These are phyloP conservation scores for Drosophila pegasa DNA, from an alignment of 2,888 invertebrate genomes.

Conservation along the genomic window DNA sequence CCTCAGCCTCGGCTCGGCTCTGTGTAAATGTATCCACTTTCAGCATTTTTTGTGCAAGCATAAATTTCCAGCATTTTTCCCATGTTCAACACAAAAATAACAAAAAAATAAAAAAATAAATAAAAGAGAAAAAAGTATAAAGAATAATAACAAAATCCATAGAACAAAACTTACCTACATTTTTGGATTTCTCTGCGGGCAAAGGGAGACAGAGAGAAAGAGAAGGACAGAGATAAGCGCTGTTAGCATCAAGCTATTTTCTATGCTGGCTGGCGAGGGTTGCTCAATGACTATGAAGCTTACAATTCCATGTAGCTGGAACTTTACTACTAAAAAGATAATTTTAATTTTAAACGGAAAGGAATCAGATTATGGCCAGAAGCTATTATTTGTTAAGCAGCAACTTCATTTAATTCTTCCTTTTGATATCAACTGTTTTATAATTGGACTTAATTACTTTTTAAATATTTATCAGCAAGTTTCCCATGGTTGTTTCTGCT, in stretches of 20 bases:
- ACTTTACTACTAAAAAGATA: too few species aligned
- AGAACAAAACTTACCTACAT: slow-evolving; percentile 52
- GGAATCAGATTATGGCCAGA: too few species aligned
- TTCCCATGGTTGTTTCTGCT: too few species aligned
- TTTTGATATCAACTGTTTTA: too few species aligned
- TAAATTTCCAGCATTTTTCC: slow-evolving; percentile 73
- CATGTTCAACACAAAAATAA: slow-evolving; percentile 38
- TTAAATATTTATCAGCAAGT: too few species aligned
- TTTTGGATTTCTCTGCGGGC: slow-evolving; percentile 5
- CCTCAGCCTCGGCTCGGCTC: slow-evolving; percentile 26
- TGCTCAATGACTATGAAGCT: neutral
- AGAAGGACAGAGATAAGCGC: slow-evolving; percentile 15
- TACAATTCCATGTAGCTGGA: neutral
- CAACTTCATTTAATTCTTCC: too few species aligned
- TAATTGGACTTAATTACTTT: too few species aligned
- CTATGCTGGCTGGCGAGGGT: slow-evolving; percentile 48
- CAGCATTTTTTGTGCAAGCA: slow-evolving; percentile 59
- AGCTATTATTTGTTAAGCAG: too few species aligned
- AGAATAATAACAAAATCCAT: slow-evolving; percentile 55
- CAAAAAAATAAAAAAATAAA: slow-evolving; percentile 8
- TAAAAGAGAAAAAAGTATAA: slow-evolving; percentile 27
- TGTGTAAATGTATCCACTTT: slow-evolving; percentile 64
- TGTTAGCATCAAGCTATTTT: slow-evolving; percentile 64
- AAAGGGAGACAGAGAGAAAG: neutral
- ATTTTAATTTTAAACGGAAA: too few species aligned